Base-by-base conservation (phyloP, 2,797 vertebrate genomes). In the Eleutherodactylus coqui region DNA sequence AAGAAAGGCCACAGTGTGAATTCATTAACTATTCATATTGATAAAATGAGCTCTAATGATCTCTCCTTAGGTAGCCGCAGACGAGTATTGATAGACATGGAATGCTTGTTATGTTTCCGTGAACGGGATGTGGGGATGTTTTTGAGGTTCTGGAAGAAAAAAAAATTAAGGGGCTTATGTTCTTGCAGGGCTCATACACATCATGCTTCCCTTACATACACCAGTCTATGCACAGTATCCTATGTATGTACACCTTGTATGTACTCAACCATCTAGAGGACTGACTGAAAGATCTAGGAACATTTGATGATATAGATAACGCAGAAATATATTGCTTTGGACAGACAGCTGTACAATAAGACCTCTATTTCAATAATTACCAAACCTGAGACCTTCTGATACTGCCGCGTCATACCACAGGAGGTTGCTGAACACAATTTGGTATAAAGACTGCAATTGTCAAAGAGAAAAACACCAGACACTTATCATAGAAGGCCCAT, bases 1-100 rank as follows among this genome's bases (percentile, higher is more conserved):
- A 87, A 84, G 80, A 72, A 47, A 72, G 64, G 76, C 82, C 82
- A 80, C 69, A 84, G 86, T 87, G 86, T 87, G 67, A 87, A 87
- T 87, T 84, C 62, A 84, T 87, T 87, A 75, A 60, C 53, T 75
- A 84, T 84, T 87, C 76, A 87, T 84, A 84, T n/a, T 80, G 76
- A 84, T 84, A 84, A 80, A 84, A 79, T 79, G 75, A 51, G 69
- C 67, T 53, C 13, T 87, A 84, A 87, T 84, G 86, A 79, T 64
- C 76, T 80, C 76, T 84, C 76, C 64, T 6, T 82, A 79, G 82
- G 82, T 62, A 84, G 86, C 86, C 82, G 82, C 86, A 87, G 82
- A 87, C 82, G 34, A 62, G 24, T 43, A 75, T 2, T 51, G 67
- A 84, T 84, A 38, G 76, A 14, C 67, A 55, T 84, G 32, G 38